Conservation (phyloP, 1,140 invertebrate species). For the Drosophila simulans region DNA sequence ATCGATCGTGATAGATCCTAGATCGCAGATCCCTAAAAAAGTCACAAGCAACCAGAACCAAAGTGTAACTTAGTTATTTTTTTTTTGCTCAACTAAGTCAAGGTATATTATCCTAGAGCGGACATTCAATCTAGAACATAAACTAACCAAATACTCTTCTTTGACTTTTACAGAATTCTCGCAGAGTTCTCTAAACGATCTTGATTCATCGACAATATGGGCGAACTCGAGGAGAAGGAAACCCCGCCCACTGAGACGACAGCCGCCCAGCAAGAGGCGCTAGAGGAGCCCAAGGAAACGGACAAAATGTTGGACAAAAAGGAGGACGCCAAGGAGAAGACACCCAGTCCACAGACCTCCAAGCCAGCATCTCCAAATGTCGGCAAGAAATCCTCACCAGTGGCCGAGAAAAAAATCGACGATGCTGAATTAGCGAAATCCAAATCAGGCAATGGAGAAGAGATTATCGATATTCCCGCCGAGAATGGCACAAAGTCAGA, state of each 20-base stretch:
- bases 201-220: constrained; percentile 56
- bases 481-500: constrained; percentile 71
- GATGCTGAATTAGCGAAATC: constrained; percentile 1
- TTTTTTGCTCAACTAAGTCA: constrained; percentile 38
- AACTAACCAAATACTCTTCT: constrained; percentile 13
- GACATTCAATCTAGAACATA: neutral
- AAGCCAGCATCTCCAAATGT: constrained; percentile 67
- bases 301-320: constrained; percentile 83
- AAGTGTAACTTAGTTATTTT: constrained; percentile 66
- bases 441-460: constrained; percentile 59
- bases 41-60: constrained; percentile 30
- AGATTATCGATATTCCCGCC: constrained; percentile 81
- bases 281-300: constrained; percentile 83
- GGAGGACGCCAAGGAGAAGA: constrained; percentile 61
- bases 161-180: constrained; percentile 52
- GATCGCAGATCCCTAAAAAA: constrained; percentile 64
- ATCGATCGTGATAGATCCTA: constrained; percentile 78
- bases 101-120: constrained; percentile 34
- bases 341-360: constrained; percentile 61
- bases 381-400: constrained; percentile 49
- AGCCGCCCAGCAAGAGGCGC: constrained; percentile 59
- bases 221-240: constrained; percentile 83
- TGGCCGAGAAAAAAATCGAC: constrained; percentile 3
- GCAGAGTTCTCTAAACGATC: constrained; percentile 62
- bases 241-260: constrained; percentile 75